Evolutionary conservation across 2,113 vertebrate genomes (phyloP), one percentile per base, ranked within the genome.

Genomic region (Epinephelus moara): DNA sequence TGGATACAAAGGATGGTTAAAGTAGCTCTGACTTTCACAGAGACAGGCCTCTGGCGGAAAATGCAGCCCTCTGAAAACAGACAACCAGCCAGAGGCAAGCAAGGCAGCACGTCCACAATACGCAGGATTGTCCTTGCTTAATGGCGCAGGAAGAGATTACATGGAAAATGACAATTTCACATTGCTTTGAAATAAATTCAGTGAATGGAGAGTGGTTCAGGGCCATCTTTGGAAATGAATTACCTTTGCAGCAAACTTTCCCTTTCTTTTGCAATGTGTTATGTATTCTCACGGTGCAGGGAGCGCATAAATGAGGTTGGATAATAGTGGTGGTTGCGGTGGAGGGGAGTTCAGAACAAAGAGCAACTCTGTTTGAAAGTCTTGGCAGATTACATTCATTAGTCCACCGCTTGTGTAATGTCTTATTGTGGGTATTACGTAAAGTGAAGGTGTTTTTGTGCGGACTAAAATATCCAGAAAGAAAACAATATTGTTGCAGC

Each of bases 331-430:
- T 27, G 49, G 81, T 42, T 40, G 66, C 18, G 75, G 49, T 33
- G 45, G 40, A 45, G 67, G 63, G 33, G 70, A 8, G 59, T 71
- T 71, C 70, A 62, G 57, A 86, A 90, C 88, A 89, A 91, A 90
- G 85, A 86, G 70, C 40, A 75, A 75, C 81, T 81, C 52, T 89
- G 88, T 91, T 56, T 62, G 67, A 75, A 85, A 84, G 67, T 66
- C 80, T 66, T 85, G 70, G 82, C 75, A 77, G 72, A 80, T 87
- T 75, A 72, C 59, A 53, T 23, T 74, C 70, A 72, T 80, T 82
- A 84, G 64, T 64, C 55, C 78, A 17, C 42, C 1, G 57, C 61
- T 92, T 91, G 82, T 86, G 73, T 80, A 91, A 90, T n/a, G 50
- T 69, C 56, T 78, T 75, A 64, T 75, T 85, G 57, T 17, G n/a